Percentiles rank a stretch among this genome's conserved stretches.
phyloP scores from a whole-genome alignment of 2,113 vertebrate genomes.

The Guaruba guarouba region DNA sequence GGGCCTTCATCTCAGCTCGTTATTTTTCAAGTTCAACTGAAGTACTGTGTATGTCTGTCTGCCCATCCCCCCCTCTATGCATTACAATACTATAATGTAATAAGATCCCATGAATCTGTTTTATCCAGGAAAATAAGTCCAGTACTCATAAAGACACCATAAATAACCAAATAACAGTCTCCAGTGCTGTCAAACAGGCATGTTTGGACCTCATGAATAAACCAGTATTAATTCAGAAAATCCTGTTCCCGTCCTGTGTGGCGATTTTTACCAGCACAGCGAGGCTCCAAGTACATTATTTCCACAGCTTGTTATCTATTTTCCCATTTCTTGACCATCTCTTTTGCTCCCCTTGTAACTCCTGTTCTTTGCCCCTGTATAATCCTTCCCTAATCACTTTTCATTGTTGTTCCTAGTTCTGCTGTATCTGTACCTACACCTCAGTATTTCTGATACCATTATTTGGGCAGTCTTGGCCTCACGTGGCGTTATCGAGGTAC shows the following conservation, averaged over 20 bases:
- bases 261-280: neutral
- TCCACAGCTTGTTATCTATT: neutral
- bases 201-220: neutral
- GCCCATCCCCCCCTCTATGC: fast-evolving
- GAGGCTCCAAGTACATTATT: neutral
- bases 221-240: neutral
- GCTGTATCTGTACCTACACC: too few species aligned
- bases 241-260: neutral
- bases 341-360: neutral
- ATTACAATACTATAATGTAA: neutral
- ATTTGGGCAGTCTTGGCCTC: neutral
- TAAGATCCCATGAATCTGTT: neutral
- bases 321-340: neutral
- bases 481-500: neutral
- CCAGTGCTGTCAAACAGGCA: neutral
- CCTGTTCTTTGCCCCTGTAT: neutral
- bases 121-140: neutral
- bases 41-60: neutral
- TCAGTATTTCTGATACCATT: neutral
- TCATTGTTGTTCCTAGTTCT: neutral
- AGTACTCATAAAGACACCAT: neutral
- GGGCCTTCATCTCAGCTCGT: neutral
- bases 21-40: neutral
- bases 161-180: neutral
- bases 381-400: neutral